These are phyloP conservation scores for Corella eumyota DNA, from an alignment of 23 tunicate genomes.

Conservation along the genomic window DNA sequence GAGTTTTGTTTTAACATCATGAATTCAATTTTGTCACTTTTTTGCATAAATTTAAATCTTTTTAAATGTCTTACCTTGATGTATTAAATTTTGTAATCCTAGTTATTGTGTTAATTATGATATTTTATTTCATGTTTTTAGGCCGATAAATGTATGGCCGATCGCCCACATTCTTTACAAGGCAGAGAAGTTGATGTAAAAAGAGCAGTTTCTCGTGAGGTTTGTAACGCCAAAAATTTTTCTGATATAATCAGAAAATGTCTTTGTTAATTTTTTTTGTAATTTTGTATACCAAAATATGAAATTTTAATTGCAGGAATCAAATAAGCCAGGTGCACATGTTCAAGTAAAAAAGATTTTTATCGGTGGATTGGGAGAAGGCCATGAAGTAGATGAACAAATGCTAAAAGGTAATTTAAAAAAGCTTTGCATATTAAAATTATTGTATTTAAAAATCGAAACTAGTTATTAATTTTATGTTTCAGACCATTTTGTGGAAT, in stretches of 20 bases:
- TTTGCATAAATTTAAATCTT: no score
- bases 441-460: not conserved
- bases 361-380: constrained; percentile 75
- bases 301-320: constrained; percentile 34
- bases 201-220: constrained; percentile 92
- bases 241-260: no score
- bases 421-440: not conserved
- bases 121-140: constrained; percentile 1
- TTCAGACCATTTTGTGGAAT: constrained; percentile 45
- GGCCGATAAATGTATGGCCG: constrained; percentile 85
- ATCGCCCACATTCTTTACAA: constrained; percentile 68
- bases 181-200: constrained; percentile 78
- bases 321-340: constrained; percentile 86
- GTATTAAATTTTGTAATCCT: no score
- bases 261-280: no score
- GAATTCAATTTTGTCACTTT: not conserved
- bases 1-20: no score
- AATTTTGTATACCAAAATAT: no score
- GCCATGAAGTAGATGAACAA: constrained; percentile 45
- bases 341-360: constrained; percentile 84
- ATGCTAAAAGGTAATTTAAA: constrained; percentile 34
- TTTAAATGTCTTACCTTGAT: no score
- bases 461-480: not conserved
- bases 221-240: no score
- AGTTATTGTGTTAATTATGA: constrained; percentile 1